Conservation (phyloP, 2,888 invertebrate species). For the Blera fallax region DNA sequence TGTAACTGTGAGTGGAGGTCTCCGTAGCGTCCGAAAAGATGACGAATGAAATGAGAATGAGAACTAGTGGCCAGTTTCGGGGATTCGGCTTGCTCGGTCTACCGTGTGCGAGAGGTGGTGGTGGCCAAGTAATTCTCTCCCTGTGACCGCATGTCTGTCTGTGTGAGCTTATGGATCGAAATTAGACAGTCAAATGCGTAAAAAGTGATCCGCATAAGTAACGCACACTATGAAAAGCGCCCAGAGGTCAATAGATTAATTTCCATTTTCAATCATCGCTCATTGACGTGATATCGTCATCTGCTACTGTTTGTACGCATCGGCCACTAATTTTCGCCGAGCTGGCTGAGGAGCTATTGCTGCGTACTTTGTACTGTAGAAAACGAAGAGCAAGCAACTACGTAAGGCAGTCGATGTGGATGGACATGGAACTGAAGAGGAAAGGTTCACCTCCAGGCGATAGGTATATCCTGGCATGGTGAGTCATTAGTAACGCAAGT, state of each 20-base stretch:
- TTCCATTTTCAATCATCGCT: slow-evolving; percentile 67
- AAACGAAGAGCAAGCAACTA: background rate
- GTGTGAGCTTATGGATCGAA: slow-evolving; percentile 1
- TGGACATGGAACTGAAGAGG: background rate
- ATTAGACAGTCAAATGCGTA: slow-evolving; percentile 43
- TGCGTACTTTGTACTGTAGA: background rate
- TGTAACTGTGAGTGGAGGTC: slow-evolving; percentile 22
- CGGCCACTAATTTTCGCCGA: slow-evolving; percentile 14
- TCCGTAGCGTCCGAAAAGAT: slow-evolving; percentile 12
- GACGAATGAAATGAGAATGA: slow-evolving; percentile 52
- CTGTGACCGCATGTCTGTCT: background rate
- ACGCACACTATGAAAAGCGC: slow-evolving; percentile 33
- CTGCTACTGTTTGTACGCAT: slow-evolving; percentile 26
- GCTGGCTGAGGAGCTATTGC: background rate
- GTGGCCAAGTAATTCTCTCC: slow-evolving; percentile 11
- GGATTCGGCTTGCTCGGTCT: background rate
- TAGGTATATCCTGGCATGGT: slow-evolving; percentile 18
- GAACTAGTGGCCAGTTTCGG: slow-evolving; percentile 28
- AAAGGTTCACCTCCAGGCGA: background rate
- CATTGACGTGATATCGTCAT: slow-evolving; percentile 63
- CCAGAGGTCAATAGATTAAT: slow-evolving; percentile 67
- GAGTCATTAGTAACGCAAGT: slow-evolving; percentile 9
- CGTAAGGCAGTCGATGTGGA: background rate
- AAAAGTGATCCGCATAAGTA: slow-evolving; percentile 31
- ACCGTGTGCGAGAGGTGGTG: slow-evolving; percentile 34